These are phyloP conservation scores for Jaculus jaculus DNA, from an alignment of 2,113 vertebrate genomes.

Conservation along the genomic window DNA sequence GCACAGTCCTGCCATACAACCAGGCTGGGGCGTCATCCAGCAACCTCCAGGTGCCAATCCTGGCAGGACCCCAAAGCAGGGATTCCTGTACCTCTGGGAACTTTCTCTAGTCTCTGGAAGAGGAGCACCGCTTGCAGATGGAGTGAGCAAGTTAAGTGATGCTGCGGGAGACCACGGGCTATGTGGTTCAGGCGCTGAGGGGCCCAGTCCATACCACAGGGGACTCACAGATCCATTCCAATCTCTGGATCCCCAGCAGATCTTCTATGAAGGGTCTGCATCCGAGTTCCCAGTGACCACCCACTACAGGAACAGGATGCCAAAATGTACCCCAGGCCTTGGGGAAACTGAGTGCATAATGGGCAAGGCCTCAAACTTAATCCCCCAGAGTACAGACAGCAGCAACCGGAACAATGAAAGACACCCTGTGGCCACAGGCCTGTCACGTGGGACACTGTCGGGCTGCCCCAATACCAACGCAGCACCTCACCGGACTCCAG, in stretches of 20 bases:
- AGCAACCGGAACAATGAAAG: fast-evolving
- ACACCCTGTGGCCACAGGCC: not conserved
- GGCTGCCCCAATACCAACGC: not conserved
- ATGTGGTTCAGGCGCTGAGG: not conserved
- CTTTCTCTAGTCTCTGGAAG: not conserved
- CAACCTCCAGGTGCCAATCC: not conserved
- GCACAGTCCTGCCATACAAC: not conserved
- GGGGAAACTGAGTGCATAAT: not conserved
- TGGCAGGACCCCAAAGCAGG: fast-evolving
- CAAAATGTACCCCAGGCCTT: fast-evolving
- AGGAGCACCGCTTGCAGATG: not conserved
- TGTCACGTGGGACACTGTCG: fast-evolving
- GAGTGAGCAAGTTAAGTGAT: not conserved
- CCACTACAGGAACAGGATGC: not conserved
- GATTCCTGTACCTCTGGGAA: fast-evolving
- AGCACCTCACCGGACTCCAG: constrained; percentile 50
- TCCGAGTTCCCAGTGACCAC: too few species aligned
- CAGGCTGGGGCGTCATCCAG: fast-evolving
- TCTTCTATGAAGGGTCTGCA: fast-evolving
- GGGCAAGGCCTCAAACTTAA: not conserved
- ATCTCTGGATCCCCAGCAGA: not conserved
- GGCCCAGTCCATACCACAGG: not conserved
- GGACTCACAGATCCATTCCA: not conserved
- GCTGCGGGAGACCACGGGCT: not conserved
- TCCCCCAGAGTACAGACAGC: fast-evolving